Conservation (phyloP, 2,113 vertebrate species). For the Melanostigma gelatinosum region DNA sequence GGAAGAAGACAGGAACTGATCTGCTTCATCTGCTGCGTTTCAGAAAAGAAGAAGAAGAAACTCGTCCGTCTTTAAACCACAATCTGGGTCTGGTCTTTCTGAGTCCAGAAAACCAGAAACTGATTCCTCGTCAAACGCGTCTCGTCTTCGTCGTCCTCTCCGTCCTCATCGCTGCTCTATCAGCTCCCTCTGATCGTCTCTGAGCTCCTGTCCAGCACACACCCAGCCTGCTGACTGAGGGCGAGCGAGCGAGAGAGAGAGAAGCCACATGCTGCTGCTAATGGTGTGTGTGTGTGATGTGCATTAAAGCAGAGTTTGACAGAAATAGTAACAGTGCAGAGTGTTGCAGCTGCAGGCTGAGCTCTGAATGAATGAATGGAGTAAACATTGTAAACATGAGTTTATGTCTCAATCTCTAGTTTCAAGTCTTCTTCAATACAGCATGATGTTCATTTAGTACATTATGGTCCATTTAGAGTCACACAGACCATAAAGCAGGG, state of each 20-base stretch:
- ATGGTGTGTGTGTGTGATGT: constrained; percentile 37
- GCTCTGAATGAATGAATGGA: constrained; percentile 40
- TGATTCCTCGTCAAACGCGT: not conserved
- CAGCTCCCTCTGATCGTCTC: constrained; percentile 24
- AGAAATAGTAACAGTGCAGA: constrained; percentile 68
- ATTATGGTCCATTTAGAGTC: too few relatives aligned
- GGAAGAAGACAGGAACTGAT: constrained; percentile 30
- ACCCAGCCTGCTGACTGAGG: constrained; percentile 19
- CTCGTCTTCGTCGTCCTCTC: not conserved
- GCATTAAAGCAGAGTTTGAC: constrained; percentile 65
- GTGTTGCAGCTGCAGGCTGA: constrained; percentile 63
- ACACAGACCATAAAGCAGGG: too few relatives aligned
- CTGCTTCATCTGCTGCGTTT: constrained; percentile 48
- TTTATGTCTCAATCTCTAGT: too few relatives aligned
- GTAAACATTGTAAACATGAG: too few relatives aligned
- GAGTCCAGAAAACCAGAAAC: not conserved
- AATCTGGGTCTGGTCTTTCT: constrained; percentile 3
- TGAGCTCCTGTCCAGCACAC: constrained; percentile 41
- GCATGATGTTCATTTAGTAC: too few relatives aligned
- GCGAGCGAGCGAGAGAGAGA: constrained; percentile 14
- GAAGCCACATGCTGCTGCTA: constrained; percentile 43
- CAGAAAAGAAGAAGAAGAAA: not conserved
- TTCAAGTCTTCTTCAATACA: too few relatives aligned
- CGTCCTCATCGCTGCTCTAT: constrained; percentile 31
- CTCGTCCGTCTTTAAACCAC: not conserved